A percentile compares a stretch with the other conserved stretches of the same genome.
These are phyloP conservation scores for Proterorhinus semilunaris DNA, from an alignment of 2,113 vertebrate genomes.

Conservation along the genomic window DNA sequence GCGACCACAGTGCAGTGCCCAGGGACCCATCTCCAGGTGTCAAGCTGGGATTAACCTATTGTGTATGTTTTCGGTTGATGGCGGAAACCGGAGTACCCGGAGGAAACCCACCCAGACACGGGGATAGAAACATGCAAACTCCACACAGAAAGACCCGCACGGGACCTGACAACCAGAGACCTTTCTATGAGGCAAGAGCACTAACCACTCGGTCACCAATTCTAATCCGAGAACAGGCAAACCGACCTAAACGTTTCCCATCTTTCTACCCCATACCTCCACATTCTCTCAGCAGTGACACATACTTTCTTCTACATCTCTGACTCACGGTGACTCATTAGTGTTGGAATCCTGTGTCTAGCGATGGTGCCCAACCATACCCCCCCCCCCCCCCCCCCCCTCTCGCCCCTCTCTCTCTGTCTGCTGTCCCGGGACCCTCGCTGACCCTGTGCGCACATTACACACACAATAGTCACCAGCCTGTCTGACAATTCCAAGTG, in stretches of 20 bases:
- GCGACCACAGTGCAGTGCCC: too few species aligned
- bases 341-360: slow-evolving; percentile 46
- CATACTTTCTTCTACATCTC: slow-evolving; percentile 51
- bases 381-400: slow-evolving; percentile 36
- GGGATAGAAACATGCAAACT: too few species aligned
- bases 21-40: too few species aligned
- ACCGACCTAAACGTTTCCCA: background rate
- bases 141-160: too few species aligned
- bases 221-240: too few species aligned
- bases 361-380: slow-evolving; percentile 29
- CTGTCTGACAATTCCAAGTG: slow-evolving; percentile 66
- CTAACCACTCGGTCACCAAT: too few species aligned
- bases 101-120: too few species aligned
- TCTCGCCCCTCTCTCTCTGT: slow-evolving; percentile 29
- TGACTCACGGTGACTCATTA: slow-evolving; percentile 14
- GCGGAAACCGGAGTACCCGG: too few species aligned
- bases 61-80: too few species aligned
- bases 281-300: slow-evolving; percentile 42
- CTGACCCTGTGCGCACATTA: slow-evolving; percentile 41
- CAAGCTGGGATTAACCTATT: too few species aligned
- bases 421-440: slow-evolving; percentile 25
- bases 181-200: too few species aligned
- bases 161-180: too few species aligned
- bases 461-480: slow-evolving; percentile 23
- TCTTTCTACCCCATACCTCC: slow-evolving; percentile 12